These are phyloP conservation scores for Hemicentrotus pulcherrimus DNA, from an alignment of 35 echinoderm and acorn worm species.

Conservation along the genomic window DNA sequence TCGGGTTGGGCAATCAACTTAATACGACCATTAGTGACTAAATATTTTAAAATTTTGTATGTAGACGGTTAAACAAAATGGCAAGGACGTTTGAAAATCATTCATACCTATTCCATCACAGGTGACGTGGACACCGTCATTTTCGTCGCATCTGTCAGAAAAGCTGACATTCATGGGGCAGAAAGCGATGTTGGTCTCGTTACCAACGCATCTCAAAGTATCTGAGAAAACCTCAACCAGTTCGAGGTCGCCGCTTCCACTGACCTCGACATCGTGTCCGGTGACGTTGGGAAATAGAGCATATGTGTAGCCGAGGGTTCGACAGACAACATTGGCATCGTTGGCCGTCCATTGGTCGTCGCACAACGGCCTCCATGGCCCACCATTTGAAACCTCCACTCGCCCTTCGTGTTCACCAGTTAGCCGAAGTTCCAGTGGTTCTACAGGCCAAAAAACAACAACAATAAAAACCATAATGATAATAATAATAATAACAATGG, in stretches of 20 bases:
- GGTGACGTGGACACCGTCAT: not conserved
- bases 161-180: not conserved
- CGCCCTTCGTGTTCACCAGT: not conserved
- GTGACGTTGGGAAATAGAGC: not conserved
- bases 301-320: not conserved
- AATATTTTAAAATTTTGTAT: too few species aligned
- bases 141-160: not conserved
- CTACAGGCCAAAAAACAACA: not conserved
- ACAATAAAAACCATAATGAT: too few species aligned
- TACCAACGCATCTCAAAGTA: not conserved
- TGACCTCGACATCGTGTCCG: not conserved
- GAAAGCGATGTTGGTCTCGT: not conserved
- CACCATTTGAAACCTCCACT: not conserved
- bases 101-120: not conserved
- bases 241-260: not conserved
- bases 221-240: not conserved
- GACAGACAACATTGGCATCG: not conserved
- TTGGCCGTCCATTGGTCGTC: not conserved
- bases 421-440: not conserved
- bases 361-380: not conserved
- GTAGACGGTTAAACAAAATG: too few species aligned
- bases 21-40: too few species aligned
- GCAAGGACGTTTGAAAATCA: too few species aligned
- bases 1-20: too few species aligned
- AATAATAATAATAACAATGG: too few species aligned